A percentile compares a stretch with the other conserved stretches of the same genome.
Evolutionary conservation across 2,888 invertebrate species (phyloP).

Genomic region (Caenorhabditis sp.): DNA sequence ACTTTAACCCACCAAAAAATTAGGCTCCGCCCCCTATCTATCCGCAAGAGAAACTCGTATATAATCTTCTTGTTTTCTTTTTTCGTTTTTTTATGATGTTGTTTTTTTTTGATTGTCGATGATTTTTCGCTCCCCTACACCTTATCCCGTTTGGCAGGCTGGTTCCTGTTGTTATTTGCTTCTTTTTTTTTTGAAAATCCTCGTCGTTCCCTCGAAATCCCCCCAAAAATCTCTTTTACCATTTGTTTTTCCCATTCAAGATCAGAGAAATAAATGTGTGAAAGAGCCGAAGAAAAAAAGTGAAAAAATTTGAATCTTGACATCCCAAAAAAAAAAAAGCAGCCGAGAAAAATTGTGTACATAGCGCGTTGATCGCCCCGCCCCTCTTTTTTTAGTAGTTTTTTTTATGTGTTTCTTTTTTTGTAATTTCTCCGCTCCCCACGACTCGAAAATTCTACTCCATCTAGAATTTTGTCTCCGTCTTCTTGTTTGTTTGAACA

Average conservation of each 20-base stretch:
- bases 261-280: constrained; percentile 24
- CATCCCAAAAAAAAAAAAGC: neutral
- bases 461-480: no score
- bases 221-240: neutral
- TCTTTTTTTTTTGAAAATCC: constrained; percentile 35
- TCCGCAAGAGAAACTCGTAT: constrained; percentile 3
- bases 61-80: constrained; percentile 36
- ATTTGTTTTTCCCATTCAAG: constrained; percentile 2
- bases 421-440: no score
- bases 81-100: constrained; percentile 31
- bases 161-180: constrained; percentile 47
- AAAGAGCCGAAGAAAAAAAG: neutral
- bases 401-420: constrained; percentile 24
- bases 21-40: constrained; percentile 14
- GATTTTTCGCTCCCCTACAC: neutral
- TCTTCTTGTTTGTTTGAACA: no score
- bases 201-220: constrained; percentile 13
- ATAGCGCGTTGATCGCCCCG: constrained; percentile 42
- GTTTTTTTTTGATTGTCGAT: neutral
- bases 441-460: no score
- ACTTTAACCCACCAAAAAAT: constrained; percentile 5
- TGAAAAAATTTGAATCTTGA: neutral
- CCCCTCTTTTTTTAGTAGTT: constrained; percentile 37
- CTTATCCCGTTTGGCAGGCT: constrained; percentile 26
- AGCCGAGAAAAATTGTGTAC: constrained; percentile 3